Evolutionary conservation across 2,797 vertebrate genomes (phyloP).

Genomic region (Hydrophis major): DNA sequence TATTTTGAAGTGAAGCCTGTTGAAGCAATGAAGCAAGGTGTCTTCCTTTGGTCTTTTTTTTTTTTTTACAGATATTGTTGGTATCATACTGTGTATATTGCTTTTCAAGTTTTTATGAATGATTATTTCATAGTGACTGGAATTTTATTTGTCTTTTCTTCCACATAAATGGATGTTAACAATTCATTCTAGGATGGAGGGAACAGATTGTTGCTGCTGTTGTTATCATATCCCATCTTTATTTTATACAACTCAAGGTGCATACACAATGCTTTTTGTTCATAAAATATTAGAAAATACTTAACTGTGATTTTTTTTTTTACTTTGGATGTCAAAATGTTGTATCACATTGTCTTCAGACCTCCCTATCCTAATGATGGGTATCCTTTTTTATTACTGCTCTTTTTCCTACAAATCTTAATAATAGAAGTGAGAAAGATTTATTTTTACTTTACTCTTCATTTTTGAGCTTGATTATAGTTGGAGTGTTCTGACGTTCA

Average conservation of each 20-base stretch:
- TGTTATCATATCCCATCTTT: background rate
- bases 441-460: background rate
- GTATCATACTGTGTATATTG: too few species aligned
- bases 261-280: background rate
- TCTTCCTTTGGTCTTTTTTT: background rate
- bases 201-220: background rate
- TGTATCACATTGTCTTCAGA: background rate
- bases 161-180: background rate
- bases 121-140: background rate
- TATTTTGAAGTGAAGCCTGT: background rate
- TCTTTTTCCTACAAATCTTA: background rate
- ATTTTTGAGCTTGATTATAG: background rate
- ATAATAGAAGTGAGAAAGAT: background rate
- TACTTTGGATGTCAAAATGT: background rate
- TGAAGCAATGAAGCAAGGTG: background rate
- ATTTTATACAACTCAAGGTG: background rate
- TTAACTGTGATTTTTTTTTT: background rate
- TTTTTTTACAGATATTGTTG: background rate
- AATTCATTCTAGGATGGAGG: background rate
- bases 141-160: background rate
- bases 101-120: background rate
- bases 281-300: background rate
- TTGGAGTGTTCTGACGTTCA: background rate
- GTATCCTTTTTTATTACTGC: background rate
- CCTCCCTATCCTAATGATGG: background rate